These are phyloP conservation scores for Dendrolimus punctatus DNA, from an alignment of 1,140 invertebrate genomes.

Conservation along the genomic window DNA sequence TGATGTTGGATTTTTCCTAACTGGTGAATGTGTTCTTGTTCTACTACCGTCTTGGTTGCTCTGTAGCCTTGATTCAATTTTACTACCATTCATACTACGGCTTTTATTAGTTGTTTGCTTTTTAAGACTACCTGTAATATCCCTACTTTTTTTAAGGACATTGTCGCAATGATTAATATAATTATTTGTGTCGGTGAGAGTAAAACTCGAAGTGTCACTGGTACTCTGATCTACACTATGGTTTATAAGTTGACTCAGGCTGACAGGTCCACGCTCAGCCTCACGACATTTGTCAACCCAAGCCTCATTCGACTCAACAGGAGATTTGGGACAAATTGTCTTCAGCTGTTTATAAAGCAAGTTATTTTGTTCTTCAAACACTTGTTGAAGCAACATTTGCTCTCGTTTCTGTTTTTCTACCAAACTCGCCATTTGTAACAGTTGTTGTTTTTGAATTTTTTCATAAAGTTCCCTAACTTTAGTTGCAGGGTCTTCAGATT, in stretches of 20 bases:
- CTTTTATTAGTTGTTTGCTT: constrained; percentile 18
- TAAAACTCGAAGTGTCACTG: constrained; percentile 31
- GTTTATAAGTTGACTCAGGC: constrained; percentile 56
- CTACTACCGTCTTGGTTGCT: constrained; percentile 19
- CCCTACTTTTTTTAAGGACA: constrained; percentile 48
- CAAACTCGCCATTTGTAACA: constrained; percentile 73
- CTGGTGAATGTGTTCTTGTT: constrained; percentile 38
- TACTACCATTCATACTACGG: constrained; percentile 16
- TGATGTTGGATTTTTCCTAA: constrained; percentile 25
- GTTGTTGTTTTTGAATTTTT: constrained; percentile 75
- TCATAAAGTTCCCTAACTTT: constrained; percentile 55
- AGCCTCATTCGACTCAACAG: constrained; percentile 46
- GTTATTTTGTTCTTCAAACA: constrained; percentile 75
- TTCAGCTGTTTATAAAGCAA: constrained; percentile 72
- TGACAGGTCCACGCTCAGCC: constrained; percentile 43
- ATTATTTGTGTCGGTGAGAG: constrained; percentile 50
- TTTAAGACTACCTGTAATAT: constrained; percentile 46
- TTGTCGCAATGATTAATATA: constrained; percentile 50
- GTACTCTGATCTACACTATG: constrained; percentile 23
- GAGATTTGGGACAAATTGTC: constrained; percentile 61
- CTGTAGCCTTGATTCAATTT: constrained; percentile 17
- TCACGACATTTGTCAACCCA: constrained; percentile 37
- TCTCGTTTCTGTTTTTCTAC: constrained; percentile 74
- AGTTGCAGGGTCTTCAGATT: constrained; percentile 48
- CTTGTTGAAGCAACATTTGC: constrained; percentile 72